These are phyloP conservation scores for Candoia aspera DNA, from an alignment of 2,113 vertebrate species.

Conservation along the genomic window DNA sequence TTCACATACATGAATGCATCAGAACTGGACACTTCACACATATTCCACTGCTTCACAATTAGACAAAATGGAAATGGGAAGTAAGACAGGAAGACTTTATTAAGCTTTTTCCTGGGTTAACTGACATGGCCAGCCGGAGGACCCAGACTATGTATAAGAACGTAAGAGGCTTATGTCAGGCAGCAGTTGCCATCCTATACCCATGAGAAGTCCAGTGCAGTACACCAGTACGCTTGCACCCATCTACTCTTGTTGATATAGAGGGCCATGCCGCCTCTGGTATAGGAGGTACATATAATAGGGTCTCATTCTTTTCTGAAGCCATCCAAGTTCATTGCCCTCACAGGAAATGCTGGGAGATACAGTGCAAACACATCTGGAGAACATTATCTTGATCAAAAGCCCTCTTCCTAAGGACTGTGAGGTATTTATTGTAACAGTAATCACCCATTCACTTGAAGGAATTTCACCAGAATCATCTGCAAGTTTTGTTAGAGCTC, in stretches of 20 bases:
- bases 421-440: not conserved
- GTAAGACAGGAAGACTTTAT: not conserved
- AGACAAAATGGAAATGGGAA: slow-evolving; percentile 35
- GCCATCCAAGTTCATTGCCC: not conserved
- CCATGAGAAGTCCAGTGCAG: not conserved
- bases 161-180: not conserved
- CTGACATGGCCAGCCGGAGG: not conserved
- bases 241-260: not conserved
- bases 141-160: slow-evolving; percentile 4
- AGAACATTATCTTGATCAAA: slow-evolving; percentile 3
- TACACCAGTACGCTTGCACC: not conserved
- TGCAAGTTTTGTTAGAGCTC: not conserved
- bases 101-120: not conserved
- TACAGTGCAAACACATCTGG: not conserved
- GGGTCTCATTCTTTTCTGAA: not conserved
- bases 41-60: slow-evolving; percentile 31
- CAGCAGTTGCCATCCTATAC: not conserved
- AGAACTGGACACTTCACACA: not conserved
- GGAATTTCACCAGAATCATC: not conserved
- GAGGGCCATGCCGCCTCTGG: not conserved
- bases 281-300: not conserved
- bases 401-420: not conserved
- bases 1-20: not conserved
- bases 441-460: not conserved
- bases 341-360: not conserved